Evolutionary conservation across 2,797 vertebrate species (phyloP).

Genomic region (Bryconaethiops microstoma): DNA sequence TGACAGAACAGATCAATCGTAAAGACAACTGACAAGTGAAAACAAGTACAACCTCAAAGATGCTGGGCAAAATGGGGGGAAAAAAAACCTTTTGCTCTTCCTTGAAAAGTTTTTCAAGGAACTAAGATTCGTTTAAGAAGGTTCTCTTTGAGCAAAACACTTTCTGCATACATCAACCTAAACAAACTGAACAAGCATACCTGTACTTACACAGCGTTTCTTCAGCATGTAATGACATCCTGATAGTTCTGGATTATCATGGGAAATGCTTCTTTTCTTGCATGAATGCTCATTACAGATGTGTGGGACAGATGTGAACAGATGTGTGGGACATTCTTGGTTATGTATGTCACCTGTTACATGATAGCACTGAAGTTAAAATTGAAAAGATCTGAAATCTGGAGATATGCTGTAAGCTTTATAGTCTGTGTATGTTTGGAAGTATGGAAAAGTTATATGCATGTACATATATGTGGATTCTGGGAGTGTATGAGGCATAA

Average conservation of each 20-base stretch:
- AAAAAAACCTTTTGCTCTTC: background rate
- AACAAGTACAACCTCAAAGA: background rate
- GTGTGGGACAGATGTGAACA: too few relatives aligned
- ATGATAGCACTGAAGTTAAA: background rate
- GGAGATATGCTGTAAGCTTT: background rate
- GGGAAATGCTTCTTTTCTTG: background rate
- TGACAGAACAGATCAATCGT: background rate
- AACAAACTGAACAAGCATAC: background rate
- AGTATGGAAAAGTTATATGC: constrained; percentile 9
- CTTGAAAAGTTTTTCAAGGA: background rate
- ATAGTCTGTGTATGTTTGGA: background rate
- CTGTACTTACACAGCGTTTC: background rate
- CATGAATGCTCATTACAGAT: too few relatives aligned
- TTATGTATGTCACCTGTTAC: background rate
- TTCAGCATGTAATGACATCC: background rate
- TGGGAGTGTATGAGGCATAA: constrained; percentile 60
- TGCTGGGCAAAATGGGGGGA: background rate
- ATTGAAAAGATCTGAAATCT: too few relatives aligned
- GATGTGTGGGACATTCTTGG: background rate
- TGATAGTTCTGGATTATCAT: background rate
- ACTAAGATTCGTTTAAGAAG: background rate
- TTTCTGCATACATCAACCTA: background rate
- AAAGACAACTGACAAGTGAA: background rate
- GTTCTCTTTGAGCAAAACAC: background rate
- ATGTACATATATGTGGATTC: constrained; percentile 44